Percentiles rank a stretch among this genome's conserved stretches.
These are phyloP conservation scores for Teleiodes luculella DNA, from an alignment of 2,888 invertebrate genomes.

Conservation along the genomic window DNA sequence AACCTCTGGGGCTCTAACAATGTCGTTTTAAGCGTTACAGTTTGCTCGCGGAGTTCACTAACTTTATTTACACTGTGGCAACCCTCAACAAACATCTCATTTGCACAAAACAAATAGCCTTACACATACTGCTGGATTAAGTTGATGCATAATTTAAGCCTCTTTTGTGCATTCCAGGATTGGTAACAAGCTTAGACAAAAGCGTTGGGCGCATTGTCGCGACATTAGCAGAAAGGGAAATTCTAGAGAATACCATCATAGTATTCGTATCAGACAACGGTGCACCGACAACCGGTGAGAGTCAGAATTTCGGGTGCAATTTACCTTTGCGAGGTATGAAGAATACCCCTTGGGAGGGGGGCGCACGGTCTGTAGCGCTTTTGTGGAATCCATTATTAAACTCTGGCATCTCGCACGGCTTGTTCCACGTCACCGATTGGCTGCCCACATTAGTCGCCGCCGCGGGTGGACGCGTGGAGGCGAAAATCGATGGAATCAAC, in stretches of 20 bases:
- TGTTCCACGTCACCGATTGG: slow-evolving; percentile 89
- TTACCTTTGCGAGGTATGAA: slow-evolving; percentile 87
- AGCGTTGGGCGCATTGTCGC: slow-evolving; percentile 87
- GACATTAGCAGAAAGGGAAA: slow-evolving; percentile 81
- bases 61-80: slow-evolving; percentile 27
- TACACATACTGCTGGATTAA: neutral
- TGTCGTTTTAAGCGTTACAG: too few species aligned
- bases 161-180: slow-evolving; percentile 46
- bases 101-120: slow-evolving; percentile 51
- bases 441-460: slow-evolving; percentile 81
- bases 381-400: slow-evolving; percentile 77
- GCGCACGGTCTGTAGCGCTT: slow-evolving; percentile 82
- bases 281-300: slow-evolving; percentile 85
- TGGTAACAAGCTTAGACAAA: slow-evolving; percentile 88
- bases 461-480: slow-evolving; percentile 37
- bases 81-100: slow-evolving; percentile 32
- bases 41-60: neutral
- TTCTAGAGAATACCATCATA: slow-evolving; percentile 90
- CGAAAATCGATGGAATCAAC: slow-evolving; percentile 80
- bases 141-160: slow-evolving; percentile 1
- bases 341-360: slow-evolving; percentile 89
- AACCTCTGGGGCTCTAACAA: too few species aligned
- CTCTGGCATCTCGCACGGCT: slow-evolving; percentile 66
- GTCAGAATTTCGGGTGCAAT: slow-evolving; percentile 84
- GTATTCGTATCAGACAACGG: slow-evolving; percentile 95